phyloP scores from a whole-genome alignment of 2,113 vertebrate species.

The Isichthys henryi region DNA sequence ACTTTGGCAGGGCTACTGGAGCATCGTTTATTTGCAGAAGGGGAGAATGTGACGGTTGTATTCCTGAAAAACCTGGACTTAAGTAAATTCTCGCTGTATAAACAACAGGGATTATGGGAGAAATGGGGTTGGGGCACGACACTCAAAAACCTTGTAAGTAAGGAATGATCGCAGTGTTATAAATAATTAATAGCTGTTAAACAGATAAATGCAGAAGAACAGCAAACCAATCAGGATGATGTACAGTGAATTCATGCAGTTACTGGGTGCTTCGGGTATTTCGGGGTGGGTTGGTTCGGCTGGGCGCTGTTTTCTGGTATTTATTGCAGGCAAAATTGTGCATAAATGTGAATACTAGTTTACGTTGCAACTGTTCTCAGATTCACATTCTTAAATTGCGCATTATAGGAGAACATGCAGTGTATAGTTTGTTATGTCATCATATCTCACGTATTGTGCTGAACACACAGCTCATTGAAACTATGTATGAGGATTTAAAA shows the following conservation, averaged over 20 bases:
- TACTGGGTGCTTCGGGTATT: background rate
- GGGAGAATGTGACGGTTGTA: background rate
- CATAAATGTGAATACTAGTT: background rate
- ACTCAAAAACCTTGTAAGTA: background rate
- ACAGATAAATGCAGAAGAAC: background rate
- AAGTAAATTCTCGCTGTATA: background rate
- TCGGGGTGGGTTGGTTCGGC: background rate
- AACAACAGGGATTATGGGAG: background rate
- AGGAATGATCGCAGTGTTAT: background rate
- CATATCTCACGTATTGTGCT: background rate
- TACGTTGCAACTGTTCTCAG: background rate
- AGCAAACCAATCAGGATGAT: background rate
- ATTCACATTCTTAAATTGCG: background rate
- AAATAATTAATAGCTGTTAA: background rate
- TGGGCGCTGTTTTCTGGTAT: background rate
- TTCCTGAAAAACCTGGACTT: background rate
- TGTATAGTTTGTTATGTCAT: background rate
- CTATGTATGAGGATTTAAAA: background rate
- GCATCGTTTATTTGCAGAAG: background rate
- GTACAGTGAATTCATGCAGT: background rate
- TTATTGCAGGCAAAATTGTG: background rate
- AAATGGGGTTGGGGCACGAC: background rate
- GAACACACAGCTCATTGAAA: background rate
- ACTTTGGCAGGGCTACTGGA: background rate
- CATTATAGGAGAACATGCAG: background rate